These are phyloP conservation scores for Nyctibius grandis DNA, from an alignment of 2,797 vertebrate genomes.

Conservation along the genomic window DNA sequence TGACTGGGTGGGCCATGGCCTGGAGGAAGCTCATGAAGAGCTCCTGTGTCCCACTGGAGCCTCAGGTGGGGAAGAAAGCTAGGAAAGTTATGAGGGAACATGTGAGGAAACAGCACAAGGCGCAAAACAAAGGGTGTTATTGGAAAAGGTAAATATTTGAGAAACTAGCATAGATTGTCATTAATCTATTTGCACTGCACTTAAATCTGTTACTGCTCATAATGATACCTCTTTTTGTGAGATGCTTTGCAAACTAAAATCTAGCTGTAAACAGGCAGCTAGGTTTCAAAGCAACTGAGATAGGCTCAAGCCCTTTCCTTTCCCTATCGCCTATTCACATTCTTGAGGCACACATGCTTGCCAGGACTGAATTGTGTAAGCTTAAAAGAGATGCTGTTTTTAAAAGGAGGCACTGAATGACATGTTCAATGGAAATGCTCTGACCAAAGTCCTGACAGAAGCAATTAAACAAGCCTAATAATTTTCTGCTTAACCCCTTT, in stretches of 20 bases:
- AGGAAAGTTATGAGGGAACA: neutral
- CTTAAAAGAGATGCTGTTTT: neutral
- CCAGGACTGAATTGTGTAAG: neutral
- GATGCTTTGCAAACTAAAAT: neutral
- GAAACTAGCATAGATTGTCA: neutral
- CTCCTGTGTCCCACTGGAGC: neutral
- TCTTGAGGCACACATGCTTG: neutral
- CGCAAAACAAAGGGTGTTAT: neutral
- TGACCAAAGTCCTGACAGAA: neutral
- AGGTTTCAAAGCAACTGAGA: neutral
- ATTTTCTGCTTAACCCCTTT: neutral
- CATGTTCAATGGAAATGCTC: neutral
- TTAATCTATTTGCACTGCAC: neutral
- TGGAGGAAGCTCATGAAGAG: neutral
- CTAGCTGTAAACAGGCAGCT: neutral
- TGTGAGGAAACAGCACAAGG: neutral
- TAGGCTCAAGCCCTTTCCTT: neutral
- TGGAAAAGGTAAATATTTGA: neutral
- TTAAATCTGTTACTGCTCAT: neutral
- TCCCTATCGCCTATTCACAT: rapidly evolving
- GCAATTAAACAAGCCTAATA: neutral
- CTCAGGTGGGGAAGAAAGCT: neutral
- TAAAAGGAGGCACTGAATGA: neutral
- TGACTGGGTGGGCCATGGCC: too few relatives aligned
- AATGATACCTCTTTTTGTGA: neutral